phyloP scores from a whole-genome alignment of 2,888 invertebrate species.

The Galerucella pusilla region DNA sequence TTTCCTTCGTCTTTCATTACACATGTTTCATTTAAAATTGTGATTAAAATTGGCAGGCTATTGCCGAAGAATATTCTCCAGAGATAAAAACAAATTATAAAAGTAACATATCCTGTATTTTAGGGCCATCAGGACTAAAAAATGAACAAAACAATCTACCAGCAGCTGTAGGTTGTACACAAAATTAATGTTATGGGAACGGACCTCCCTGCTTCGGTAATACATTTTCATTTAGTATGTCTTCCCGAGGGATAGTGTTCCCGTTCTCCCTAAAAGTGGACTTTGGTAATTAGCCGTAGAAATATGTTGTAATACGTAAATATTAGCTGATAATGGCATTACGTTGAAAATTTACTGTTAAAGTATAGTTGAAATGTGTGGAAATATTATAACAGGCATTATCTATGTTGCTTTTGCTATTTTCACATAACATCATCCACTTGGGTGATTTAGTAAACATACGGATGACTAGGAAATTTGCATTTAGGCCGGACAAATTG shows the following conservation, averaged over 20 bases:
- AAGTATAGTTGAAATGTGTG: neutral
- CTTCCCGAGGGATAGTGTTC: constrained; percentile 22
- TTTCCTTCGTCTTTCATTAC: no score
- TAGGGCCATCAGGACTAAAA: constrained; percentile 12
- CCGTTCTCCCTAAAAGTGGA: constrained; percentile 14
- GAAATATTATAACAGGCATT: no score
- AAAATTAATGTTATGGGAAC: constrained; percentile 33
- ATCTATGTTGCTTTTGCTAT: no score
- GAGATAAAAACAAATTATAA: neutral
- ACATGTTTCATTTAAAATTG: no score
- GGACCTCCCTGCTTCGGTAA: constrained; percentile 20
- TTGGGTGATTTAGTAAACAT: no score
- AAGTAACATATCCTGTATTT: neutral
- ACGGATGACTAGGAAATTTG: no score
- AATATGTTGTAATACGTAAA: constrained; percentile 13
- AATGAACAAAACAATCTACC: constrained; percentile 12
- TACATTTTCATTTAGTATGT: constrained; percentile 36
- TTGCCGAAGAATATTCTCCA: neutral
- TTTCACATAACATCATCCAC: no score
- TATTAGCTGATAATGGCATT: neutral
- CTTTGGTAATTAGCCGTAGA: constrained; percentile 7
- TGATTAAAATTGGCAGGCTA: neutral
- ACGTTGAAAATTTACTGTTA: neutral
- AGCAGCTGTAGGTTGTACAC: constrained; percentile 20
- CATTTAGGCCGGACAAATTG: no score